Evolutionary conservation across 2,888 invertebrate species (phyloP), one percentile per base, ranked within the genome.

Genomic region (Camponotus fellah): DNA sequence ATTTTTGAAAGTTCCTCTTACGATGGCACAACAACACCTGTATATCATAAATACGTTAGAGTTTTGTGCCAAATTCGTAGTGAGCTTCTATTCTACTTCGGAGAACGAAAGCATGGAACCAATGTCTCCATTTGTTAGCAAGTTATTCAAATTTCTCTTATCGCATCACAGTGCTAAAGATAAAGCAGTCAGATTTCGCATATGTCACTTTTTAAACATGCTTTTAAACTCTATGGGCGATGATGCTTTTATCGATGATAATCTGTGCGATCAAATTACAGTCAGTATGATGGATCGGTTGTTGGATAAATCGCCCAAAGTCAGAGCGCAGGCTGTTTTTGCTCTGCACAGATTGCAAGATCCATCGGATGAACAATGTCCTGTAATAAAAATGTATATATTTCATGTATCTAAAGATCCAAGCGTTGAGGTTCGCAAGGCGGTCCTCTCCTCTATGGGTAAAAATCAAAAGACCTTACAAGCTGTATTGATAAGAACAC

Each of bases 321-420:
- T 99, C 3, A 96, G 98, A 32, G 96, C 97, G 53, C 97, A 98
- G 90, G 98, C 98, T 0, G 97, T 98, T 0, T 94, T 96, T 43
- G 97, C 98, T 0, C 95, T 99, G 60, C 96, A 97, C 80, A 96
- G 98, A 5, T 95, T 99, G 0, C 99, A 99, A 94, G 97, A 98
- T 91, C 98, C 98, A 0, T 95, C 95, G 69, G 97, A 98, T 92
- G 96, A 96, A 0, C 96, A 97, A 49, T 98, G 98, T 93, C 96
- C 96, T 1, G 97, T 98, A 0, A 97, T 98, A 0, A 96, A 96
- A 89, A 96, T 97, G 0, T 97, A 97, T 90, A 95, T 96, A 37
- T 97, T 96, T 91, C 97, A 98, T 87, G 95, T 98, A 94, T 95
- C 96, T 86, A 96, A 96, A 83, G 98, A 99, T 95, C 97, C 97